A percentile compares a stretch with the other conserved stretches of the same genome.
Evolutionary conservation across 2,797 vertebrate genomes (phyloP).

Genomic region (Dendrocincla tyrannina): DNA sequence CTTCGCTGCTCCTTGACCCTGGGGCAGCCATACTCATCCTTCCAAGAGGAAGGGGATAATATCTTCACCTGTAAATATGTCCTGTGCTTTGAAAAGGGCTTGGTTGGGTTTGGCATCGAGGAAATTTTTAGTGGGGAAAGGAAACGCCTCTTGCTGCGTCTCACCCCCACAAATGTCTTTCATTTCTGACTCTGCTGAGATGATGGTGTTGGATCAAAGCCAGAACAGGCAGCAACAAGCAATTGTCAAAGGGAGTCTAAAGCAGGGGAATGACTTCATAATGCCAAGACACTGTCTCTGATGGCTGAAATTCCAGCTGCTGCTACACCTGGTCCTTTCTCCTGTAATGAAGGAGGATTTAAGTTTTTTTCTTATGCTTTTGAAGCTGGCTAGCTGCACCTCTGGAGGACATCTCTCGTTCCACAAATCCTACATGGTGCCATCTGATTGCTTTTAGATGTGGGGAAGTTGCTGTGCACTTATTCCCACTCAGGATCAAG

Average conservation of each 20-base stretch:
- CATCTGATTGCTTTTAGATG: background rate
- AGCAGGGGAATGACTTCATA: slow-evolving; percentile 17
- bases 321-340: slow-evolving; percentile 61
- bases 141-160: slow-evolving; percentile 25
- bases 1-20: slow-evolving; percentile 48
- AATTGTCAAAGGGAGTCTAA: slow-evolving; percentile 52
- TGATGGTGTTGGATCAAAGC: slow-evolving; percentile 52
- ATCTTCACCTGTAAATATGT: slow-evolving; percentile 51
- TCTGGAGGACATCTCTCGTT: background rate
- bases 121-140: background rate
- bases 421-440: background rate
- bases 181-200: slow-evolving; percentile 39
- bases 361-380: background rate
- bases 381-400: slow-evolving; percentile 24
- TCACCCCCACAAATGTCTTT: slow-evolving; percentile 45
- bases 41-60: slow-evolving; percentile 10
- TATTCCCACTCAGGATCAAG: background rate
- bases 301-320: slow-evolving; percentile 67
- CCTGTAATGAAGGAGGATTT: slow-evolving; percentile 27
- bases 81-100: slow-evolving; percentile 35
- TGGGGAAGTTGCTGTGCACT: background rate
- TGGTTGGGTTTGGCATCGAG: background rate
- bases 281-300: slow-evolving; percentile 41
- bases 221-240: slow-evolving; percentile 65
- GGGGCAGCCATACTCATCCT: background rate